A percentile compares a stretch with the other conserved stretches of the same genome.
Evolutionary conservation across 2,797 vertebrate genomes (phyloP).

Genomic region (Molossus alvarezi): DNA sequence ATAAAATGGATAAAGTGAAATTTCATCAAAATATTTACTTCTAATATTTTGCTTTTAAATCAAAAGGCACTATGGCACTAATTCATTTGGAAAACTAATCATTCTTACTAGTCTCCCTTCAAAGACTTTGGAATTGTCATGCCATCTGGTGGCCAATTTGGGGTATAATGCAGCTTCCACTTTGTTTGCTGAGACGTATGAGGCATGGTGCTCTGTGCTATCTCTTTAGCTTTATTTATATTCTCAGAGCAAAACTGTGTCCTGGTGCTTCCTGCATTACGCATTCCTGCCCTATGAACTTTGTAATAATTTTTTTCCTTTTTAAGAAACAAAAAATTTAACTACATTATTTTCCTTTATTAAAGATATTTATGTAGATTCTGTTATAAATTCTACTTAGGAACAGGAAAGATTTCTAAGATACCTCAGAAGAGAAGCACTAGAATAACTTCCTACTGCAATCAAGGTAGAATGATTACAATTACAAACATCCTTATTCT

Average conservation of each 20-base stretch:
- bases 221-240: not conserved
- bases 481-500: not conserved
- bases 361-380: conserved; percentile 9
- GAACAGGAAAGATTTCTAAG: conserved; percentile 47
- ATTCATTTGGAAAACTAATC: not conserved
- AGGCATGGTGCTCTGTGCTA: not conserved
- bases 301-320: conserved; percentile 21
- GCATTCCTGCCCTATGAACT: not conserved
- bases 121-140: conserved; percentile 50
- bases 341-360: not conserved
- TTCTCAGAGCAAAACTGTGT: conserved; percentile 2
- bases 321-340: conserved; percentile 31
- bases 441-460: not conserved
- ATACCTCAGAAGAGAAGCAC: not conserved
- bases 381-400: not conserved
- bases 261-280: not conserved
- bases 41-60: conserved; percentile 67
- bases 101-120: not conserved
- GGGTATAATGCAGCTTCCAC: not conserved
- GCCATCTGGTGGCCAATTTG: conserved; percentile 76
- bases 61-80: not conserved
- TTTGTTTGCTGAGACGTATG: not conserved
- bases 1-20: conserved; percentile 62
- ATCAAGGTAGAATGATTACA: not conserved
- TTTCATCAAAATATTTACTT: conserved; percentile 35